Percentiles rank a stretch among this genome's conserved stretches.
Conservation (phyloP, 2,113 vertebrate genomes). For the Tetrax tetrax region DNA sequence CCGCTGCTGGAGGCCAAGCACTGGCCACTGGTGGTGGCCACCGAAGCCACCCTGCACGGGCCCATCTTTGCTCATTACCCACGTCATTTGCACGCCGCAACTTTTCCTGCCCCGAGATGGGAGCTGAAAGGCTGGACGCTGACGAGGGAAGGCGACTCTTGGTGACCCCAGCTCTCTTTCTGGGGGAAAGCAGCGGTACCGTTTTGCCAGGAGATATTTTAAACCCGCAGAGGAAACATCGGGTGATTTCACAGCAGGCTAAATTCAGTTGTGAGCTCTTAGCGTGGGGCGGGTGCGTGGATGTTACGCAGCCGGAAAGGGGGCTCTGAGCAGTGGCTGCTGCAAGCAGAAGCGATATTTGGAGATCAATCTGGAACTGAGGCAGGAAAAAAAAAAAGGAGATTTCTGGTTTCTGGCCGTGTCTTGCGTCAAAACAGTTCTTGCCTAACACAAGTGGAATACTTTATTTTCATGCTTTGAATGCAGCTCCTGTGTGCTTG, state of each 20-base stretch:
- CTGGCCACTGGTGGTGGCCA: rapidly evolving
- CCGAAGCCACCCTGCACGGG: not conserved
- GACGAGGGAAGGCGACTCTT: not conserved
- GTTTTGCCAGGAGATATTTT: not conserved
- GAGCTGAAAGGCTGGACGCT: not conserved
- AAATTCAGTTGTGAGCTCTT: not conserved
- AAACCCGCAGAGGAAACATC: not conserved
- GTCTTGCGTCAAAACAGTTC: not conserved
- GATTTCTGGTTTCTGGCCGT: not conserved
- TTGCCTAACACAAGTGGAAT: constrained; percentile 28
- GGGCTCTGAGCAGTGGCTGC: not conserved
- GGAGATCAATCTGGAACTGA: not conserved
- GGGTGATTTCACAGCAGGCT: not conserved
- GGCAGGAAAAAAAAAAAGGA: not conserved
- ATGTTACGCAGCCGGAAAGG: not conserved
- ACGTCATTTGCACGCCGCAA: rapidly evolving
- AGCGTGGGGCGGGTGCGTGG: not conserved
- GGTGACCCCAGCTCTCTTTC: not conserved
- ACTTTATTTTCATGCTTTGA: constrained; percentile 36
- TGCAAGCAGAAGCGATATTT: not conserved
- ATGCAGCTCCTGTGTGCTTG: constrained; percentile 47
- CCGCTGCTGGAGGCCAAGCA: rapidly evolving
- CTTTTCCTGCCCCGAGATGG: rapidly evolving
- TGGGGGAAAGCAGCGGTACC: not conserved
- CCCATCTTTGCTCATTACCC: rapidly evolving